A percentile compares a stretch with the other conserved stretches of the same genome.
phyloP scores from a whole-genome alignment of 2,797 vertebrate species.

The Cuniculus paca region DNA sequence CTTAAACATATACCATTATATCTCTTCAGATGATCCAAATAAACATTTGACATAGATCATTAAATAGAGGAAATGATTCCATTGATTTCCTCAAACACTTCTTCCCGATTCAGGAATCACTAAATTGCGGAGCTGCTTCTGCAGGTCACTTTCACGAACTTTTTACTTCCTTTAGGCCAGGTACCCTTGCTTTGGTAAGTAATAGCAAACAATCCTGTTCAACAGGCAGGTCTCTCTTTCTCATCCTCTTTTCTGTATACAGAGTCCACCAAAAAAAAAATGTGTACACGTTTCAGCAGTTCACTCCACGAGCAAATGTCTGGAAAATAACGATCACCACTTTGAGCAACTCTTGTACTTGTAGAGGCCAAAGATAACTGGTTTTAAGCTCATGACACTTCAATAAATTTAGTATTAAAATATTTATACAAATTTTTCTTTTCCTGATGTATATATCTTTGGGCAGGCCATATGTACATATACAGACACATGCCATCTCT shows the following conservation, averaged over 20 bases:
- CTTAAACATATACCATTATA: neutral
- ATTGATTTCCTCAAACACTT: neutral
- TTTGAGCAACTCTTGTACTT: neutral
- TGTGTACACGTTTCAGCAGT: neutral
- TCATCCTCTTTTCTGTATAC: neutral
- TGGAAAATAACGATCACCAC: neutral
- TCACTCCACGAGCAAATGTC: neutral
- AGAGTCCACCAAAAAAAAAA: neutral
- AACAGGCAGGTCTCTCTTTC: neutral
- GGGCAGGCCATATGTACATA: neutral
- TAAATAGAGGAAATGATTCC: slow-evolving; percentile 22
- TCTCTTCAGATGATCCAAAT: slow-evolving; percentile 38
- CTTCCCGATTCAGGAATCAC: neutral
- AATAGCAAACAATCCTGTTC: slow-evolving; percentile 12
- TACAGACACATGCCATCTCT: neutral
- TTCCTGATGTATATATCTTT: neutral
- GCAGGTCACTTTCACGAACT: neutral
- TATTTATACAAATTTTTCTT: neutral
- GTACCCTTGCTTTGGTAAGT: neutral
- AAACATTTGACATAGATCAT: slow-evolving; percentile 39
- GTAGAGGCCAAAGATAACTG: neutral
- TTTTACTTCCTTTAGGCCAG: neutral
- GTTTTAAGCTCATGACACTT: neutral
- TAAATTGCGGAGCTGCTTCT: neutral
- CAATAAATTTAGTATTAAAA: neutral